These are phyloP conservation scores for Vannuccia rotundouncinata DNA, from an alignment of 2,888 invertebrate species.

Conservation along the genomic window DNA sequence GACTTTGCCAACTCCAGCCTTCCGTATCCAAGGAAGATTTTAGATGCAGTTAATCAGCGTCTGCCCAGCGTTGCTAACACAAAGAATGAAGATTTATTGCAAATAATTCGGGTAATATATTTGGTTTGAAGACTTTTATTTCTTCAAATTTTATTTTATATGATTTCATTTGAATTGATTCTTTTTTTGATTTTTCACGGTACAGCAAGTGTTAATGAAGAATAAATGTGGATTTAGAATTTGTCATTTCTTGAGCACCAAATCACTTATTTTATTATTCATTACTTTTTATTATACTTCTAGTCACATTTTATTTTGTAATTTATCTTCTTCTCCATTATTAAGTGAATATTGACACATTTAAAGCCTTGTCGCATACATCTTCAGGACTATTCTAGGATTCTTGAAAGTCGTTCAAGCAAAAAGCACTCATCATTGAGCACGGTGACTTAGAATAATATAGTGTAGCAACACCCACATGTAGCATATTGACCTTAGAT, in stretches of 20 bases:
- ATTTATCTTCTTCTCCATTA: no score
- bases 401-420: not conserved
- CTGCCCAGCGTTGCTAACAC: constrained; percentile 51
- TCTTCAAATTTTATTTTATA: not conserved
- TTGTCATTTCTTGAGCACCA: no score
- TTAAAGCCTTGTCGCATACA: no score
- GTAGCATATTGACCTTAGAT: no score
- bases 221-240: no score
- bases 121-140: not conserved
- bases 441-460: constrained; percentile 13
- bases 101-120: constrained; percentile 51
- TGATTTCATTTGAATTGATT: not conserved
- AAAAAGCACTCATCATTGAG: not conserved
- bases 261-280: no score
- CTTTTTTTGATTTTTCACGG: not conserved
- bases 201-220: no score
- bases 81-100: constrained; percentile 52
- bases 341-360: not conserved
- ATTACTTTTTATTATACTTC: not conserved
- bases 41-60: constrained; percentile 45
- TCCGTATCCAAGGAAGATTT: constrained; percentile 48
- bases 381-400: not conserved
- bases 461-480: not conserved
- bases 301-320: not conserved
- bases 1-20: constrained; percentile 47